Base-by-base conservation (phyloP, 2,888 invertebrate species). In the Ypsolopha sequella region DNA sequence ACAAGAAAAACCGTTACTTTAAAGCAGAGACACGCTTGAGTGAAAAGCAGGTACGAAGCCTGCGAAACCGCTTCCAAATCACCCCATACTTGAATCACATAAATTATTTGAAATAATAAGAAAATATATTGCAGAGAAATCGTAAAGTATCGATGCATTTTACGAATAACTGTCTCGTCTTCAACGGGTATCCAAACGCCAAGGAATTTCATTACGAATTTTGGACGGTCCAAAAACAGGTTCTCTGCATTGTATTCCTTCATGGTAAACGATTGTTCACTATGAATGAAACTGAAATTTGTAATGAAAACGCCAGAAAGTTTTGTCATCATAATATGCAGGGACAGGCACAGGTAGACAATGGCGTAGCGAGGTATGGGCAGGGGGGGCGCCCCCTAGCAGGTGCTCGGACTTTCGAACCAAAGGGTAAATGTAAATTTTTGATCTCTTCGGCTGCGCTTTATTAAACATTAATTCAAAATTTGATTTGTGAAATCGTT, bases 11-110 rank as follows among this genome's bases (percentile, higher is more conserved):
- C 70, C 0, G 80, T 73, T 0, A 85, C 60, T 69, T 85, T 85
- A 14, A 80, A 73, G 56, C 85, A 85, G 8, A 85, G 68, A 54
- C 79, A 78, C 1, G 85, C 81, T 54, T 85, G 80, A 0, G 85
- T 84, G 55, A 85, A 82, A 3, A 80, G 57, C 48, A 86, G 50
- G 41, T 82, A 80, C 0, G 72, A 80, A 0, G 82, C 77, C 52
- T 84, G 76, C 0, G 76, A 80, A 0, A 84, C 74, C 1, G 79
- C 80, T 35, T 77, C 82, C 41, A 82, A 60, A 41, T 84, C 78
- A 0, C 84, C 82, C 78, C 79, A 80, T 1, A 80, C 79, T 59
- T 76, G 70, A 6, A 71, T 45, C 11, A 82, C 79, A 54, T 76
- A 80, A 54, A 82, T 66, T 0, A 68, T 60, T 70, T 85, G 82